These are phyloP conservation scores for Ashinkailepas kermadecensis DNA, from an alignment of 2,888 invertebrate genomes.

Conservation along the genomic window DNA sequence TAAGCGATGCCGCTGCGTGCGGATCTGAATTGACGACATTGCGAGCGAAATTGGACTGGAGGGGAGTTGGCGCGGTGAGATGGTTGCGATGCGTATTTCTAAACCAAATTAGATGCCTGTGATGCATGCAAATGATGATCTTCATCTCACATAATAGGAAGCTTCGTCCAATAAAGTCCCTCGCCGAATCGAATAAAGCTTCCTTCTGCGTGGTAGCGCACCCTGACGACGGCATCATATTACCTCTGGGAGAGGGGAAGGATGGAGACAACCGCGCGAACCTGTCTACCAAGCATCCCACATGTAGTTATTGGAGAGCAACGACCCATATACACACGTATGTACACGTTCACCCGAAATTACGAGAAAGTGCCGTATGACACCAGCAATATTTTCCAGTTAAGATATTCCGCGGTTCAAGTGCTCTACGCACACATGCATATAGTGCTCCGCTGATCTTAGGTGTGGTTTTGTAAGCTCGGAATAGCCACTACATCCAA, in stretches of 20 bases:
- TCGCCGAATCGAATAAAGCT: constrained; percentile 6
- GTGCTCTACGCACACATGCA: no score
- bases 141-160: neutral
- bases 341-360: no score
- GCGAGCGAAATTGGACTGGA: constrained; percentile 1
- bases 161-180: neutral
- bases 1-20: neutral
- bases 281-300: no score
- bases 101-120: constrained; percentile 16
- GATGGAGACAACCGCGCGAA: neutral
- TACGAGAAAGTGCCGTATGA: no score
- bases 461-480: no score
- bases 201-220: neutral
- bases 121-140: constrained; percentile 22
- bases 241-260: neutral
- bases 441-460: no score
- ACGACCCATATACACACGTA: no score
- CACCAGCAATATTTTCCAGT: no score
- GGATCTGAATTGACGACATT: neutral
- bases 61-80: neutral
- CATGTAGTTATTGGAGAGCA: no score
- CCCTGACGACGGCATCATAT: neutral
- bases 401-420: no score
- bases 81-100: neutral
- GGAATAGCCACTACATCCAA: no score